Evolutionary conservation across 2,888 invertebrate genomes (phyloP).

Genomic region (Dolomedes plantarius): DNA sequence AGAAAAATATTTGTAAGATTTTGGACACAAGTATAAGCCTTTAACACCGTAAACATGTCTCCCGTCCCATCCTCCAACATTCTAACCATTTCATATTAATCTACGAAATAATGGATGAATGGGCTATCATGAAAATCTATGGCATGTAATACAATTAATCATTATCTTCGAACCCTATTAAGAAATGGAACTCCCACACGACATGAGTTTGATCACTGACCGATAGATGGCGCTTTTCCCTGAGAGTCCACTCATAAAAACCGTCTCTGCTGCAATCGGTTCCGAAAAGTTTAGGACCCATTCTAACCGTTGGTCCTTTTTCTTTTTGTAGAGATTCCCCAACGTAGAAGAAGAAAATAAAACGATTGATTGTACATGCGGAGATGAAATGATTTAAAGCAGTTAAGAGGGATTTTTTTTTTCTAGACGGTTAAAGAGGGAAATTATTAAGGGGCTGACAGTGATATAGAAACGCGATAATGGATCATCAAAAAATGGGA

Average conservation of each 20-base stretch:
- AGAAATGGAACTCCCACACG: not conserved
- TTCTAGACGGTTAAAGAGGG: not conserved
- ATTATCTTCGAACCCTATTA: conserved; percentile 7
- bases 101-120: not conserved
- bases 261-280: conserved; percentile 38
- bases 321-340: not conserved
- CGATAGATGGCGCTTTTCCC: conserved; percentile 29
- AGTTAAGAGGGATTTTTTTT: not conserved
- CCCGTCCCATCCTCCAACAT: too few relatives aligned
- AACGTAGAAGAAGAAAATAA: not conserved
- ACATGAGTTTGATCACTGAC: conserved; percentile 30
- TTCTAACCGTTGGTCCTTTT: not conserved
- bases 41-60: too few relatives aligned
- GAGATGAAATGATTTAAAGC: conserved; percentile 25
- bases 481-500: too few relatives aligned
- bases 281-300: conserved; percentile 14
- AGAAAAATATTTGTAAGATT: too few relatives aligned
- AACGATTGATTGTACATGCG: not conserved
- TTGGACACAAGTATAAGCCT: too few relatives aligned
- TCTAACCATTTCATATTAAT: too few relatives aligned
- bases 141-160: conserved; percentile 31
- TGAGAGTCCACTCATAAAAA: not conserved
- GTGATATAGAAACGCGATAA: not conserved
- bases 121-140: not conserved
- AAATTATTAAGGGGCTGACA: conserved; percentile 7